Conservation (phyloP, 2,888 invertebrate species). For the Phymatocera aterrima region DNA sequence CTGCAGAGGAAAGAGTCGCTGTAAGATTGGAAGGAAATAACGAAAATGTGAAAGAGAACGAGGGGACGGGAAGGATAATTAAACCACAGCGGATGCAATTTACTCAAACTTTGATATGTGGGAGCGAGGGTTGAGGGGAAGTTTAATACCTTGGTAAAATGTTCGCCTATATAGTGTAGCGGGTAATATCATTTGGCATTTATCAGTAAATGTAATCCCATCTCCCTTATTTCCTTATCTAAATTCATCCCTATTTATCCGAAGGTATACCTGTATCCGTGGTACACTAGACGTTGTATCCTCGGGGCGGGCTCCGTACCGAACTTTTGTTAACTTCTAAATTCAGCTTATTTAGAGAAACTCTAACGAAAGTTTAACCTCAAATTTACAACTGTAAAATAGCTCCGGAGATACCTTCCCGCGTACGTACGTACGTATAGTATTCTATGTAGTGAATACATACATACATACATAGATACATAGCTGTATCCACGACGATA, state of each 20-base stretch:
- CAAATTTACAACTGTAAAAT: slow-evolving; percentile 42
- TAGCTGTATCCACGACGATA: not conserved
- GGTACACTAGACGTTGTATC: not conserved
- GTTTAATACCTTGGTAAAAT: slow-evolving; percentile 24
- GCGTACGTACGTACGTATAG: not conserved
- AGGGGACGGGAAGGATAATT: not conserved
- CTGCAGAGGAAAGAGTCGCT: too few relatives aligned
- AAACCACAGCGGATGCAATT: slow-evolving; percentile 7
- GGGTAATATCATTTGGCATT: slow-evolving; percentile 36
- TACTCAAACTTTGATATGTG: slow-evolving; percentile 26
- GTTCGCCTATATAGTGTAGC: too few relatives aligned
- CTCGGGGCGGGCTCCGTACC: not conserved
- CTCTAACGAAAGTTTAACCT: slow-evolving; percentile 42
- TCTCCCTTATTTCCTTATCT: slow-evolving; percentile 30
- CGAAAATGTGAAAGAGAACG: not conserved
- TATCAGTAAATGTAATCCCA: slow-evolving; percentile 34
- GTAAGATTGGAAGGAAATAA: too few relatives aligned
- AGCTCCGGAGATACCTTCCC: slow-evolving; percentile 1
- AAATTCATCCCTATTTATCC: slow-evolving; percentile 37
- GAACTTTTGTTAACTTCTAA: slow-evolving; percentile 33
- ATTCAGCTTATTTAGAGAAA: slow-evolving; percentile 41
- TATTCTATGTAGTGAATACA: not conserved
- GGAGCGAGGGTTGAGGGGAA: not conserved
- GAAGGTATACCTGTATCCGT: not conserved
- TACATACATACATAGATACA: too few relatives aligned